Conservation (phyloP, 2,797 vertebrate species). For the Notoglanidium macrostoma region DNA sequence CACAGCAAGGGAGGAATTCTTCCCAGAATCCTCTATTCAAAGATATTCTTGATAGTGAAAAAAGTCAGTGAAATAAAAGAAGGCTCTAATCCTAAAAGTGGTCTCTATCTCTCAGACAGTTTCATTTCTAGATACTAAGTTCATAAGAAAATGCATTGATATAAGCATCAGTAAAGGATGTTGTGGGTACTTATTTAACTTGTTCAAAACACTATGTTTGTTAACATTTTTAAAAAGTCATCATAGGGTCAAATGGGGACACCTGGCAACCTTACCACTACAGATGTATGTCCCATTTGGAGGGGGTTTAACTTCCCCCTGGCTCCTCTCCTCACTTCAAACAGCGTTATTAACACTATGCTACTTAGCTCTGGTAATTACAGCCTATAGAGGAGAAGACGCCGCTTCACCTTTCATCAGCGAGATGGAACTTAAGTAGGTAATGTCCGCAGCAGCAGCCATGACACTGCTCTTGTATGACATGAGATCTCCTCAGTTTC, state of each 20-base stretch:
- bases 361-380: constrained; percentile 51
- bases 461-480: constrained; percentile 3
- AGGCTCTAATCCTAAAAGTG: not conserved
- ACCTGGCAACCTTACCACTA: constrained; percentile 12
- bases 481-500: not conserved
- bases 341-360: constrained; percentile 50
- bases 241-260: constrained; percentile 5
- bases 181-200: not conserved
- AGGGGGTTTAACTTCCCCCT: constrained; percentile 37
- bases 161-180: not conserved
- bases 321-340: constrained; percentile 49
- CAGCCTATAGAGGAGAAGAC: constrained; percentile 37
- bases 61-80: not conserved
- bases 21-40: not conserved
- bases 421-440: constrained; percentile 51
- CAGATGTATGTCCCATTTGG: constrained; percentile 33
- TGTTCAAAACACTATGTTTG: not conserved
- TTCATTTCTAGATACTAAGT: not conserved
- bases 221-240: constrained; percentile 16
- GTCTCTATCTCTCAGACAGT: not conserved
- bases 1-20: not conserved
- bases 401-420: constrained; percentile 55
- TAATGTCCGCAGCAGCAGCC: constrained; percentile 49
- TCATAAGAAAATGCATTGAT: not conserved
- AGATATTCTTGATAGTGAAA: constrained; percentile 1